Evolutionary conservation across 2,888 invertebrate genomes (phyloP).

Genomic region (Cylindroiulus punctatus): DNA sequence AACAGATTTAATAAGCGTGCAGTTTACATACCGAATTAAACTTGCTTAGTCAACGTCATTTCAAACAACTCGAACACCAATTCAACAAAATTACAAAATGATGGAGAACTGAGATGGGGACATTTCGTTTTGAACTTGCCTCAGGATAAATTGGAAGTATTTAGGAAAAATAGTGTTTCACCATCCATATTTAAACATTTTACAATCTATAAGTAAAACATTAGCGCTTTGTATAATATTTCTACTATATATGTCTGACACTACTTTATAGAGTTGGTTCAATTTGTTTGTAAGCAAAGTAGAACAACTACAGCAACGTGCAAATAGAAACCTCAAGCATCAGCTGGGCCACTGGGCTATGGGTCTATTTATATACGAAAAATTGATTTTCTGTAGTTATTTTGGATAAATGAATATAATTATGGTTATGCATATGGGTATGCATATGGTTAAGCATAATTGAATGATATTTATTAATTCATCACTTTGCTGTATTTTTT

Average conservation of each 20-base stretch:
- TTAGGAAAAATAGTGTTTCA: no score
- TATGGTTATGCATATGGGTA: no score
- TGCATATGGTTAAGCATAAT: no score
- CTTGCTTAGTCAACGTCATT: constrained; percentile 8
- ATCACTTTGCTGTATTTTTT: background rate
- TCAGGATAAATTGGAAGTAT: background rate
- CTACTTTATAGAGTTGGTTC: constrained; percentile 4
- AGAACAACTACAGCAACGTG: background rate
- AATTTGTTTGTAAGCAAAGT: background rate
- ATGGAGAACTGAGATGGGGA: constrained; percentile 7
- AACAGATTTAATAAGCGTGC: background rate
- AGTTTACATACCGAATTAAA: background rate
- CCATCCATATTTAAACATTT: no score
- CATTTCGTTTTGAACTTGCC: constrained; percentile 11
- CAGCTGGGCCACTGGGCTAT: background rate
- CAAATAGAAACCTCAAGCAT: background rate
- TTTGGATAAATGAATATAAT: no score
- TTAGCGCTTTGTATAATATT: background rate
- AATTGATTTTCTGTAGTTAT: no score
- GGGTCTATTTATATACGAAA: no score
- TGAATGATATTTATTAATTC: no score
- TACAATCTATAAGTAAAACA: background rate
- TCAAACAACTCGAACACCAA: constrained; percentile 8
- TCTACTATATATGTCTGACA: background rate
- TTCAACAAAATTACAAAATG: constrained; percentile 32